phyloP scores from a whole-genome alignment of 2,888 invertebrate genomes.

The Melanotus villosus region DNA sequence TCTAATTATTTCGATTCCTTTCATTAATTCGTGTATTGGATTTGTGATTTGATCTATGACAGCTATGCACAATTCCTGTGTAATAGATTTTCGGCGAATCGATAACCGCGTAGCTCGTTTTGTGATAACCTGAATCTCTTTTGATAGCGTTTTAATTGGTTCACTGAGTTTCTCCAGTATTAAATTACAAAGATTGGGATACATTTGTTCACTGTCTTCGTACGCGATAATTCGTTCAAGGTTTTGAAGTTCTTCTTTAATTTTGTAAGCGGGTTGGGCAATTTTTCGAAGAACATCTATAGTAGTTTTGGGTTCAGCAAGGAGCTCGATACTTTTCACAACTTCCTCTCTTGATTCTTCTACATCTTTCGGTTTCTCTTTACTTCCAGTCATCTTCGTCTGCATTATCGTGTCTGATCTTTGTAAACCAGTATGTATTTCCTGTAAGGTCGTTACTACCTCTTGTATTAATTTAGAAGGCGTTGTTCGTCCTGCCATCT shows the following conservation, averaged over 20 bases:
- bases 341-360: background rate
- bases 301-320: conserved; percentile 54
- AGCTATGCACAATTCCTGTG: conserved; percentile 69
- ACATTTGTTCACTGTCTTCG: conserved; percentile 45
- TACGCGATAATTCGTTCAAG: conserved; percentile 52
- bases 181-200: conserved; percentile 53
- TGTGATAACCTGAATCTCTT: conserved; percentile 61
- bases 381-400: conserved; percentile 3
- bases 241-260: conserved; percentile 68
- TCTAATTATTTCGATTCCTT: conserved; percentile 71
- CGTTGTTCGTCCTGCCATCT: conserved; percentile 63
- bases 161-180: conserved; percentile 60
- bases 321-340: conserved; percentile 36
- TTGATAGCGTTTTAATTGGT: conserved; percentile 59
- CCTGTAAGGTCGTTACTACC: conserved; percentile 73
- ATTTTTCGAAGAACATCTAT: conserved; percentile 61
- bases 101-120: conserved; percentile 61
- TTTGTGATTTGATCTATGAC: conserved; percentile 77
- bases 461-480: conserved; percentile 67
- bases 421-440: conserved; percentile 72
- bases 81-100: conserved; percentile 59
- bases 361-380: conserved; percentile 31
- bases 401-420: conserved; percentile 60
- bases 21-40: conserved; percentile 75
- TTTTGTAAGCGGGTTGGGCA: conserved; percentile 66